These are phyloP conservation scores for Micropoecilia bifurca DNA, from an alignment of 2,797 vertebrate genomes.

Conservation along the genomic window DNA sequence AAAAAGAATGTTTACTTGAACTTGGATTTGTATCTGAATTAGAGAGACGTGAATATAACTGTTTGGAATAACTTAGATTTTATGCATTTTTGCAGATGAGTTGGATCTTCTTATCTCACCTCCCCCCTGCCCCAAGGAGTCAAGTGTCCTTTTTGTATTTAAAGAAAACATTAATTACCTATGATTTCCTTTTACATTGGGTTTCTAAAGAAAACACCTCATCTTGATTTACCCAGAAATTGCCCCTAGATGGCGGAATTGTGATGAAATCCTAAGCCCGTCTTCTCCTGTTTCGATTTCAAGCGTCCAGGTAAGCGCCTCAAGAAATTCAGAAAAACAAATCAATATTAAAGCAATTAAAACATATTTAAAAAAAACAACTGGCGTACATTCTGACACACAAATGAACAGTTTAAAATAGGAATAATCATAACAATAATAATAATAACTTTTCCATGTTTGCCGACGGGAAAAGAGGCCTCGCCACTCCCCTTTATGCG, in stretches of 20 bases:
- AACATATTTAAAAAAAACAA: background rate
- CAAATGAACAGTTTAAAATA: background rate
- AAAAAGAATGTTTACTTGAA: background rate
- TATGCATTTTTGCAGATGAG: background rate
- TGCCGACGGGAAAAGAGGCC: conserved; percentile 45
- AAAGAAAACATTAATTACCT: background rate
- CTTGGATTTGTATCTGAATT: background rate
- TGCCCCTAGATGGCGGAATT: conserved; percentile 3
- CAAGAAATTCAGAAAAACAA: background rate
- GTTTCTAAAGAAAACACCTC: background rate
- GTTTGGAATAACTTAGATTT: background rate
- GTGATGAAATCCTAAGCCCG: background rate
- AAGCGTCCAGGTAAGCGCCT: background rate
- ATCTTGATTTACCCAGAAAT: background rate
- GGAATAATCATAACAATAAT: background rate
- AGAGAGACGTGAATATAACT: background rate
- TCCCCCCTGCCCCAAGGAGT: background rate
- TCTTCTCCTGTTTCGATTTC: background rate
- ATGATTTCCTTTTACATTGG: background rate
- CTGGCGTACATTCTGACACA: background rate
- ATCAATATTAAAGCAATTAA: background rate
- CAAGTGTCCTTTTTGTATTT: background rate
- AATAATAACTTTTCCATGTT: conserved; percentile 1
- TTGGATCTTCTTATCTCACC: background rate
- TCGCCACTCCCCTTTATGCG: conserved; percentile 66